Evolutionary conservation across 1,140 invertebrate species (phyloP).

Genomic region (Platyscapa corneri): DNA sequence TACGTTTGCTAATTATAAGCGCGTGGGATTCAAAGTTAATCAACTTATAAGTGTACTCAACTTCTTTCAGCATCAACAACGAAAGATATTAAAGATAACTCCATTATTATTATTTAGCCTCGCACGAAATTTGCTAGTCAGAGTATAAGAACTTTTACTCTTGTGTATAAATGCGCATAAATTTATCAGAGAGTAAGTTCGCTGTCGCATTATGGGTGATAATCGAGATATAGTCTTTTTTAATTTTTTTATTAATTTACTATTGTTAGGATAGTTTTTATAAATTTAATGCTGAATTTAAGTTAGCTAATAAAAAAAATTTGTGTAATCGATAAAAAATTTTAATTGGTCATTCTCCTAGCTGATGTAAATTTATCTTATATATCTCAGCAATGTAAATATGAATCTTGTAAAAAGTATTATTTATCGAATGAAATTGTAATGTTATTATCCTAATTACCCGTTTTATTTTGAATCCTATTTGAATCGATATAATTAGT

Average conservation of each 20-base stretch:
- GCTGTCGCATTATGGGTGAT: background rate
- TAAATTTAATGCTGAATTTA: background rate
- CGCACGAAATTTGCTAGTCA: background rate
- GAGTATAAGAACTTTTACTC: background rate
- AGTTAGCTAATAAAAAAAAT: background rate
- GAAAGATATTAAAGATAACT: background rate
- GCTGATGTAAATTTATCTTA: background rate
- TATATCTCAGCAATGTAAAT: background rate
- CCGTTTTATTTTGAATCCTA: background rate
- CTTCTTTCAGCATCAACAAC: background rate
- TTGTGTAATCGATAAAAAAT: background rate
- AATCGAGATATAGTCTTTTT: background rate
- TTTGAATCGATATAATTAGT: background rate
- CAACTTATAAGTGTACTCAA: background rate
- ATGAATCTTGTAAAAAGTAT: conserved; percentile 22
- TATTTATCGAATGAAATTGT: background rate
- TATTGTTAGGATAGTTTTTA: background rate
- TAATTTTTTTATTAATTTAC: background rate
- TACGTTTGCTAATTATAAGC: too few relatives aligned
- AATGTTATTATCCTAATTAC: background rate
- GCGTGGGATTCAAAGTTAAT: background rate
- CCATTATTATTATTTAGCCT: background rate
- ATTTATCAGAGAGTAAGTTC: background rate
- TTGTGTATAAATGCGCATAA: background rate
- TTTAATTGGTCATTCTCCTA: background rate